Evolutionary conservation across 1,140 invertebrate species (phyloP), one percentile per base, ranked within the genome.

Genomic region (Drosophila quadrilineata): DNA sequence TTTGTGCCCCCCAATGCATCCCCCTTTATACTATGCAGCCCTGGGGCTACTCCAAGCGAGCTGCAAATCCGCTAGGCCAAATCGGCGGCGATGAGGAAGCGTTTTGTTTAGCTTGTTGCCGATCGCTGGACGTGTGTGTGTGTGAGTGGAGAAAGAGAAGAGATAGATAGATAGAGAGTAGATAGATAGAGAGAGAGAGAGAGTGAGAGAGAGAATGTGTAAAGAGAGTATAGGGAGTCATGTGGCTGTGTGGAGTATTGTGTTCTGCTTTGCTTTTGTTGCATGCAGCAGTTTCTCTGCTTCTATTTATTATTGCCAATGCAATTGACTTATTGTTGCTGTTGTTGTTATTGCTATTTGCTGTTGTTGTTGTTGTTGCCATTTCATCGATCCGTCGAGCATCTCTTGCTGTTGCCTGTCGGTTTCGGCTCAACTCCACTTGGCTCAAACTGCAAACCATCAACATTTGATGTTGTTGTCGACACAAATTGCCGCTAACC

Each of bases 21-120:
- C 10, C 0, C 16, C 24, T n/a, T 31, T 21, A 36, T 63, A 45
- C 19, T 22, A 40, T 52, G 64, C 73, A 73, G 68, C 66, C 79
- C 85, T 77, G n/a, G n/a, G n/a, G n/a, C n/a, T n/a, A n/a, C n/a
- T n/a, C n/a, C n/a, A n/a, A n/a, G n/a, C n/a, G n/a, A n/a, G n/a
- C n/a, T 67, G 79, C 67, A 85, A 84, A 77, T 85, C 75, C 79
- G 75, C 80, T 75, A 68, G 50, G 67, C 38, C 31, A 58, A 64
- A 54, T n/a, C 48, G 35, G 52, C 63, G 62, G 67, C 60, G 77
- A 75, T 85, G 79, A 85, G 79, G 79, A 85, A 85, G 80, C 80
- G 71, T 85, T 85, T 85, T 85, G 79, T 68, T 74, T 70, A 72
- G 79, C 79, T 85, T 71, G 79, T 85, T 79, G 80, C 80, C 59